Conservation (phyloP, 2,113 vertebrate species). For the Nymphicus hollandicus region DNA sequence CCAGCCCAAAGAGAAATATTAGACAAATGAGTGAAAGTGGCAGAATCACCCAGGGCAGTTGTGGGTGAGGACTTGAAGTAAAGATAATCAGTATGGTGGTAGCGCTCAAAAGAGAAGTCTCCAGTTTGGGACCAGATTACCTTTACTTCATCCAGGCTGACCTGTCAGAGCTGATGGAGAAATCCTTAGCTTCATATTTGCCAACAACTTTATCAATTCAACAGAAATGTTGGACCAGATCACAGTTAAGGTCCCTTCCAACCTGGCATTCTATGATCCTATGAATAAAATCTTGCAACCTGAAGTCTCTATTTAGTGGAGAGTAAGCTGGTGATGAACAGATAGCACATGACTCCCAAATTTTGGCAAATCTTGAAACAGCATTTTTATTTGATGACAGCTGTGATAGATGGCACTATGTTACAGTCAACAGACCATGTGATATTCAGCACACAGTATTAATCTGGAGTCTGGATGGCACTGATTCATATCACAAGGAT, state of each 20-base stretch:
- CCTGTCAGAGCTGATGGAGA: neutral
- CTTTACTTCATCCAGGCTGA: neutral
- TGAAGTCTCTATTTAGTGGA: fast-evolving
- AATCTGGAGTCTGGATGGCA: fast-evolving
- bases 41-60: fast-evolving
- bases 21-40: neutral
- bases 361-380: neutral
- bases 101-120: neutral
- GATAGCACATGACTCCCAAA: fast-evolving
- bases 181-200: neutral
- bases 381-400: neutral
- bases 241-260: neutral
- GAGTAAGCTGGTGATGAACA: fast-evolving
- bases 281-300: neutral
- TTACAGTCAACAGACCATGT: neutral
- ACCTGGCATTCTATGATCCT: neutral
- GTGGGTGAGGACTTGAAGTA: too few relatives aligned
- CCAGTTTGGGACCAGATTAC: neutral
- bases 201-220: neutral
- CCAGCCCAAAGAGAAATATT: neutral
- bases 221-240: neutral
- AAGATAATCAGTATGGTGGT: fast-evolving
- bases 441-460: fast-evolving
- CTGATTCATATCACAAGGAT: fast-evolving
- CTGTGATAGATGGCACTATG: neutral